phyloP scores from a whole-genome alignment of 2,113 vertebrate genomes.

The Oreocharis arfaki region DNA sequence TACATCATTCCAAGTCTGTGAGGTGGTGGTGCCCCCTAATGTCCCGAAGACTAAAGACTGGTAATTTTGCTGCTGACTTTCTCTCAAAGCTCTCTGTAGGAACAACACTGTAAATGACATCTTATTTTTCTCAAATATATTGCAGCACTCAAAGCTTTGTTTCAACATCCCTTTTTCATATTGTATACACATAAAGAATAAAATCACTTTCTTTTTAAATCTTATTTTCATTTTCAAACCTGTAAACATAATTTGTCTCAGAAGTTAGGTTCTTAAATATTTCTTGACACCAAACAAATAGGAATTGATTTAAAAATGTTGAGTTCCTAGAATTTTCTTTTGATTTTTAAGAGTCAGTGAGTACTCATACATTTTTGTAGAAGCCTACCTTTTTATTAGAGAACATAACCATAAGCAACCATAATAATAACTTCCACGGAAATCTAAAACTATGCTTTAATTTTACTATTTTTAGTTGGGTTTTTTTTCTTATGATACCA shows the following conservation, averaged over 20 bases:
- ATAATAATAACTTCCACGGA: background rate
- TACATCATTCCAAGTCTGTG: background rate
- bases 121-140: background rate
- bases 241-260: background rate
- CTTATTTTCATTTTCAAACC: background rate
- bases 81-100: background rate
- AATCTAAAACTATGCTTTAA: background rate
- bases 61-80: background rate
- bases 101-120: background rate
- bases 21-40: slow-evolving; percentile 33
- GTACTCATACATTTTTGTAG: background rate
- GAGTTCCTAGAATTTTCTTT: background rate
- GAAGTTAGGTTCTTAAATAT: background rate
- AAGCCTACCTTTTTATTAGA: background rate
- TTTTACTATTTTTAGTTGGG: background rate
- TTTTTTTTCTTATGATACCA: background rate
- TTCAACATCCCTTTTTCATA: background rate
- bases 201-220: background rate
- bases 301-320: background rate
- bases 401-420: background rate
- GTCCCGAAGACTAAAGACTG: background rate
- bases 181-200: background rate
- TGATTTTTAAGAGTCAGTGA: background rate
- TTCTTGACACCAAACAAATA: background rate
- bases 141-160: background rate